Conservation (phyloP, 1,140 invertebrate species). For the Mycetomoellerius zeteki region DNA sequence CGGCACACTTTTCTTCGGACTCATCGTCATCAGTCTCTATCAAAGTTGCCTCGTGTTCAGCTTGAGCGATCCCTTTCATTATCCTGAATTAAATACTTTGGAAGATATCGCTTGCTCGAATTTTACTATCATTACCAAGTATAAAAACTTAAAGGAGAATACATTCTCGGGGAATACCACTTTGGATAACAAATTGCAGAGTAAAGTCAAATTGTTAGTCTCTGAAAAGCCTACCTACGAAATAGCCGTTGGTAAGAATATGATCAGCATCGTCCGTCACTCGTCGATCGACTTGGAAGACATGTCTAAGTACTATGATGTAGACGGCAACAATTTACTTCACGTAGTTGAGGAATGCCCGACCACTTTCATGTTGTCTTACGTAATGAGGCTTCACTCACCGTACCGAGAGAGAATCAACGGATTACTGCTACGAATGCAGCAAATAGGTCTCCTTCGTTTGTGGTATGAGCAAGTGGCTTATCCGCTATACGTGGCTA, state of each 20-base stretch:
- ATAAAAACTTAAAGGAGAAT: constrained; percentile 72
- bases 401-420: constrained; percentile 76
- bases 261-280: constrained; percentile 42
- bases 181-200: constrained; percentile 24
- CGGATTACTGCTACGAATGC: constrained; percentile 63
- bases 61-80: constrained; percentile 73
- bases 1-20: constrained; percentile 69
- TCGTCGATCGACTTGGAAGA: constrained; percentile 56
- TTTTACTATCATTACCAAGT: constrained; percentile 76
- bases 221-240: constrained; percentile 35
- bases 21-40: constrained; percentile 73
- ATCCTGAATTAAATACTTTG: constrained; percentile 73
- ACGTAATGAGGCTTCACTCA: constrained; percentile 59
- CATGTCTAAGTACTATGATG: constrained; percentile 66
- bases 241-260: constrained; percentile 23
- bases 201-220: constrained; percentile 26
- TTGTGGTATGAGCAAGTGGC: constrained; percentile 70
- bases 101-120: constrained; percentile 70
- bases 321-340: constrained; percentile 67
- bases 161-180: constrained; percentile 58
- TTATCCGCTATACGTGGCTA: neutral
- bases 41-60: constrained; percentile 73
- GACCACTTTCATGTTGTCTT: constrained; percentile 70
- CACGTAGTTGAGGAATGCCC: constrained; percentile 77
- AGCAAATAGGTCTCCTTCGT: constrained; percentile 66